Base-by-base conservation (phyloP, 2,113 vertebrate species). In the Capreolus pygargus region DNA sequence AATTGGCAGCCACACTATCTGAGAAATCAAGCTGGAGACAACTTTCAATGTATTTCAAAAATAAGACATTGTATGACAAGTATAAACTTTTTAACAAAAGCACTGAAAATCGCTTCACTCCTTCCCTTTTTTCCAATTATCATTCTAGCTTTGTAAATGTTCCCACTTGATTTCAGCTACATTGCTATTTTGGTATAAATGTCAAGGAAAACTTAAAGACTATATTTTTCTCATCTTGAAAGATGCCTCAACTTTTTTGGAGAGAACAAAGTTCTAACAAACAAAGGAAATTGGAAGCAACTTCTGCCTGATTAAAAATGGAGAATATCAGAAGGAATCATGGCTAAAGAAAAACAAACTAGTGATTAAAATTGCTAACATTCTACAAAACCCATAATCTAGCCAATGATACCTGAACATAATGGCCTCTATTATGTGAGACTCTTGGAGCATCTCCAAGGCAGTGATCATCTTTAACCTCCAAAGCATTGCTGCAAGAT, bases 121-220 rank as follows among this genome's bases (percentile, higher is more conserved):
- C 50, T 83, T 87, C 83, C 55, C 25, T 98, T 98, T 98, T 98
- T 97, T 97, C 70, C 79, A 87, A 92, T 98, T 95, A 97, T 96
- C 88, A 95, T 97, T 87, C 83, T 94, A 95, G 79, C 84, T 98
- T 98, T 98, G 94, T 93, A 97, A 98, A 98, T 98, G 98, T 98
- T 96, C 98, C 98, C 97, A 97, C 84, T 98, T 97, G 87, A 98
- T 97, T 98, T 98, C 55, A 94, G 89, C 95, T 97, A 97, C 94
- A 39, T 96, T 97, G 92, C 96, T 98, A 98, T 97, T 98, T 98
- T 98, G 97, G 98, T 98, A 94, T 97, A 98, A 82, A 94, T 98
- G 98, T 98, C 97, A 99, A 95, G 97, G 85, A 96, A 98, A 96
- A 97, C 87, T 96, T 97, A 96, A 97, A 50, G 96, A 96, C 43